These are phyloP conservation scores for Nymphalis polychloros DNA, from an alignment of 2,888 invertebrate genomes.

Conservation along the genomic window DNA sequence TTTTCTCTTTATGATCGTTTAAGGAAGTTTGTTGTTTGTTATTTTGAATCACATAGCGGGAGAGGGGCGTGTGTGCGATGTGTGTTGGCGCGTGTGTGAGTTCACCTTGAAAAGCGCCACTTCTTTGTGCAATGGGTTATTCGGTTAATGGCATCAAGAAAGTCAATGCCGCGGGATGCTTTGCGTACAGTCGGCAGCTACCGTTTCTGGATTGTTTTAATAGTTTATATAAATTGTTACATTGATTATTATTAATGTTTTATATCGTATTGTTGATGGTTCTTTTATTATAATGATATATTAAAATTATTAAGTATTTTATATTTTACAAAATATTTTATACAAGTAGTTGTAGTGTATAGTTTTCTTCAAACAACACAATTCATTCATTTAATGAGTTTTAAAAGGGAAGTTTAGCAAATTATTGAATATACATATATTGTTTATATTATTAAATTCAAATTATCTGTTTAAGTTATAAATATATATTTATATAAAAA, in stretches of 20 bases:
- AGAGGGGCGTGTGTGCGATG: conserved; percentile 44
- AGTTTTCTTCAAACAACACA: too few species aligned
- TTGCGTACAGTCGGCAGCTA: conserved; percentile 63
- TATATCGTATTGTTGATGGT: not conserved
- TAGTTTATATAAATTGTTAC: conserved; percentile 10
- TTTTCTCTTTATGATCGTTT: conserved; percentile 26
- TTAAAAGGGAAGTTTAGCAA: too few species aligned
- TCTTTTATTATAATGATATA: not conserved
- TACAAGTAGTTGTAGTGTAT: not conserved
- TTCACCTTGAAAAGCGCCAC: conserved; percentile 81
- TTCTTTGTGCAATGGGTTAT: conserved; percentile 83
- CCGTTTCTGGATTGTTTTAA: not conserved
- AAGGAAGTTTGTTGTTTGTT: conserved; percentile 51
- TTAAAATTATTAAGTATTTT: not conserved
- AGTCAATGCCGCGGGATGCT: conserved; percentile 80
- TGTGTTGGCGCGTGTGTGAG: conserved; percentile 57
- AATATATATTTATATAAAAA: too few species aligned
- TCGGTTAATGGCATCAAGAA: conserved; percentile 81
- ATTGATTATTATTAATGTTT: not conserved
- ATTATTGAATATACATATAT: too few species aligned
- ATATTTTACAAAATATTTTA: not conserved
- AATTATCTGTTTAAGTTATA: too few species aligned
- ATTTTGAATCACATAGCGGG: conserved; percentile 70
- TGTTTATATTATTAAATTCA: too few species aligned
- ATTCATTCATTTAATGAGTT: too few species aligned